Percentiles rank a stretch among this genome's conserved stretches.
phyloP scores from a whole-genome alignment of 2,797 vertebrate genomes.

The Phrynocephalus forsythii region DNA sequence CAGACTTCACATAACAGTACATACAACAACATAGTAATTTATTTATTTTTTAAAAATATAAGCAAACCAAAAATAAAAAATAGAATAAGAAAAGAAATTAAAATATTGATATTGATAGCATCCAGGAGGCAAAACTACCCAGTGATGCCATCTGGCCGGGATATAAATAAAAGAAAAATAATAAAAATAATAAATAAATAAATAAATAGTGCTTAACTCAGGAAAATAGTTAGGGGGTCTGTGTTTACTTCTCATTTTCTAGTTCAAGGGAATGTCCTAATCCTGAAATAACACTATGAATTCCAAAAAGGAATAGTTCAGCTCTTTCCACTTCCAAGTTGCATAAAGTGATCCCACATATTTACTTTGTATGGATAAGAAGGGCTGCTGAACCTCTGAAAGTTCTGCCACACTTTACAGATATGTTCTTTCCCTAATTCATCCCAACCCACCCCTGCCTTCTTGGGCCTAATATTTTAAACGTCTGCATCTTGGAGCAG shows the following conservation, averaged over 20 bases:
- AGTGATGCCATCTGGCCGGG: too few relatives aligned
- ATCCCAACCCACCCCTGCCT: background rate
- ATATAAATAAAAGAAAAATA: too few relatives aligned
- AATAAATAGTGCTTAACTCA: too few relatives aligned
- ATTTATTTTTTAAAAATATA: too few relatives aligned
- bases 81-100: too few relatives aligned
- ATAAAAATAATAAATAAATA: too few relatives aligned
- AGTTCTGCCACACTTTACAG: background rate
- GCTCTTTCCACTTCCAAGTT: background rate
- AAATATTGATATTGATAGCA: too few relatives aligned
- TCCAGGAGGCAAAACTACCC: too few relatives aligned
- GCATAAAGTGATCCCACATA: background rate
- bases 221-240: background rate
- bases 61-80: too few relatives aligned
- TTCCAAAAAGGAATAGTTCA: background rate
- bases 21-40: too few relatives aligned
- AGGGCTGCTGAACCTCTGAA: background rate
- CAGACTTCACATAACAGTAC: too few relatives aligned
- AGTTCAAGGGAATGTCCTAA: slow-evolving; percentile 16
- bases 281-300: slow-evolving; percentile 25
- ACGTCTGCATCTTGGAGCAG: background rate
- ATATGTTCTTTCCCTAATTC: background rate
- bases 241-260: background rate
- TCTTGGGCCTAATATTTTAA: background rate
- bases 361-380: background rate